A percentile compares a stretch with the other conserved stretches of the same genome.
These are phyloP conservation scores for Mastacembelus armatus DNA, from an alignment of 2,797 vertebrate species.

Conservation along the genomic window DNA sequence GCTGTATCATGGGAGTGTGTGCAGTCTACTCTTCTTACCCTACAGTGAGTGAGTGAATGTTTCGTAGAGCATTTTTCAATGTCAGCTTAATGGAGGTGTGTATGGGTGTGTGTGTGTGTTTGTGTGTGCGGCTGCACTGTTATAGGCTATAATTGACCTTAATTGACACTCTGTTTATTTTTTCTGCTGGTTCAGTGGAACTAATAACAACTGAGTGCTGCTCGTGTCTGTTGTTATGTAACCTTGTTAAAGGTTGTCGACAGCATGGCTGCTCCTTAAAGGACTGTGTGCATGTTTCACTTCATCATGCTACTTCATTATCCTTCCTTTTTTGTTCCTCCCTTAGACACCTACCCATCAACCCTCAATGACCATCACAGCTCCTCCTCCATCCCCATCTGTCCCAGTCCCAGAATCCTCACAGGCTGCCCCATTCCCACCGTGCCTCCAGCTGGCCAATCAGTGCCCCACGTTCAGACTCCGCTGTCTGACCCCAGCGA, in stretches of 20 bases:
- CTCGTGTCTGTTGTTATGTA: constrained; percentile 28
- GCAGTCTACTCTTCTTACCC: constrained; percentile 13
- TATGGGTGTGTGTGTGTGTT: constrained; percentile 24
- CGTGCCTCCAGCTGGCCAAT: constrained; percentile 93
- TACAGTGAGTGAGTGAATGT: constrained; percentile 17
- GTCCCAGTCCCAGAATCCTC: constrained; percentile 90
- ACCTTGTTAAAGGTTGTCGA: constrained; percentile 47
- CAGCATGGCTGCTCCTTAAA: constrained; percentile 10
- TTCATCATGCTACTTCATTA: constrained; percentile 14
- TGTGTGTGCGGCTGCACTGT: constrained; percentile 18
- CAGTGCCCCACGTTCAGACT: constrained; percentile 92
- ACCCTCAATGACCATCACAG: constrained; percentile 91
- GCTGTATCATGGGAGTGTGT: constrained; percentile 9
- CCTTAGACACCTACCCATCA: constrained; percentile 86
- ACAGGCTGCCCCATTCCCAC: constrained; percentile 95
- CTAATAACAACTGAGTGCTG: constrained; percentile 38
- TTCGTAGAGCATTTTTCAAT: constrained; percentile 21
- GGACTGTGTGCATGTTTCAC: constrained; percentile 8
- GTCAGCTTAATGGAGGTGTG: not conserved
- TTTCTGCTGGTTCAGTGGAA: constrained; percentile 57
- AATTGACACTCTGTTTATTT: constrained; percentile 51
- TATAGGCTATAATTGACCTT: constrained; percentile 61
- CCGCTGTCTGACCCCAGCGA: constrained; percentile 90
- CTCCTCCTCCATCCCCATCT: constrained; percentile 90
- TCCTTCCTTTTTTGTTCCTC: constrained; percentile 32